These are phyloP conservation scores for Sebastes vulpes DNA, from an alignment of 2,797 vertebrate species.

Conservation along the genomic window DNA sequence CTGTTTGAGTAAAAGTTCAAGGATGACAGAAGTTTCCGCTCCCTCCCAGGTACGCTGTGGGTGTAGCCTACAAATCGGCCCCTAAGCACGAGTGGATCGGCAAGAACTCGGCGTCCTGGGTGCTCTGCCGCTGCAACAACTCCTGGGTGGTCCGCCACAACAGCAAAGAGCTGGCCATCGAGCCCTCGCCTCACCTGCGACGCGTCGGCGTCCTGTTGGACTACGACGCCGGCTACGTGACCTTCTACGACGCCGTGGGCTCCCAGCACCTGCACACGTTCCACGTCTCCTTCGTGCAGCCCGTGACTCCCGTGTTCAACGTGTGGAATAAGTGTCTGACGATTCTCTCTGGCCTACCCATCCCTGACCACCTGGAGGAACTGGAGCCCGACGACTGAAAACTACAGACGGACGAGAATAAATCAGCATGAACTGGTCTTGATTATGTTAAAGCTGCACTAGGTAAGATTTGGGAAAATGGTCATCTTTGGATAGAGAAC, in stretches of 20 bases:
- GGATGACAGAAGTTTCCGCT: background rate
- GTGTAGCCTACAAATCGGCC: slow-evolving; percentile 96
- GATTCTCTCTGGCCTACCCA: slow-evolving; percentile 96
- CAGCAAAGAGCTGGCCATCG: slow-evolving; percentile 95
- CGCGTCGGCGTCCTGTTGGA: slow-evolving; percentile 95
- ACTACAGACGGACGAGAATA: background rate
- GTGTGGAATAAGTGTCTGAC: slow-evolving; percentile 99
- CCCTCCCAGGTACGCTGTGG: slow-evolving; percentile 93
- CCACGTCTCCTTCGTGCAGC: slow-evolving; percentile 93
- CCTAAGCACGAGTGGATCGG: slow-evolving; percentile 99
- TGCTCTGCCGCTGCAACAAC: slow-evolving; percentile 97
- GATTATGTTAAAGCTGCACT: slow-evolving; percentile 47
- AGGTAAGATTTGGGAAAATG: slow-evolving; percentile 20
- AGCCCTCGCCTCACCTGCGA: slow-evolving; percentile 94
- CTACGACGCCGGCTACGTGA: slow-evolving; percentile 93
- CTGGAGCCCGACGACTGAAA: slow-evolving; percentile 87
- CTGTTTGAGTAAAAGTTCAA: background rate
- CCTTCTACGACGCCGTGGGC: slow-evolving; percentile 97
- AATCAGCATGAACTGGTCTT: slow-evolving; percentile 3
- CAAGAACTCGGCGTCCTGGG: slow-evolving; percentile 97
- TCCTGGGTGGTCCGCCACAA: slow-evolving; percentile 96
- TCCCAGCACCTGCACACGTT: slow-evolving; percentile 97
- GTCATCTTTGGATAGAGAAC: background rate
- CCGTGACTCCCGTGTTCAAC: slow-evolving; percentile 96
- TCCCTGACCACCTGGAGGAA: slow-evolving; percentile 96